Evolutionary conservation across 2,797 vertebrate species (phyloP).

Genomic region (Linurgus olivaceus): DNA sequence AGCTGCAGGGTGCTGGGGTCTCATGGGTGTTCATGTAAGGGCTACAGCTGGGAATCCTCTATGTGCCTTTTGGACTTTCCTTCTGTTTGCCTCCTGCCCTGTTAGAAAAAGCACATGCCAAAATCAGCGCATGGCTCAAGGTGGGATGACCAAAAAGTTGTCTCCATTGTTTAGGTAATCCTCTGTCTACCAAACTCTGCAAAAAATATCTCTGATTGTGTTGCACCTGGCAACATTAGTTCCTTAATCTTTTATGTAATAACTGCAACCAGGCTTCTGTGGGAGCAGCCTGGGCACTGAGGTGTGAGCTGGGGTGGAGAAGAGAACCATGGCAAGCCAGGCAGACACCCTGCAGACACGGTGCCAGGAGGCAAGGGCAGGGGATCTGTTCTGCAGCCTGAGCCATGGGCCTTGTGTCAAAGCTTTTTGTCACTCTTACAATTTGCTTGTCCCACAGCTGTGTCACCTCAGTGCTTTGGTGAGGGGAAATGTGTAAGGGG

Average conservation of each 20-base stretch:
- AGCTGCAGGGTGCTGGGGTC: rapidly evolving
- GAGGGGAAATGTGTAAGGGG: rapidly evolving
- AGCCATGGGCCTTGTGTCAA: rapidly evolving
- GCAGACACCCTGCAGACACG: background rate
- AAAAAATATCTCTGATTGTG: background rate
- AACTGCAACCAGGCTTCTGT: background rate
- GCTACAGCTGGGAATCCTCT: background rate
- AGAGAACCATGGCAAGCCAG: too few species aligned
- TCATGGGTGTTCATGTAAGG: background rate
- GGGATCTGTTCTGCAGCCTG: background rate
- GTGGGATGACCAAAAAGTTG: background rate
- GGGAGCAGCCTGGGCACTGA: background rate
- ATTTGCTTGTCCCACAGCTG: background rate
- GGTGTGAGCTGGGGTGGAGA: background rate
- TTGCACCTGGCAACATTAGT: background rate
- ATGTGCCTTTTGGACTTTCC: background rate
- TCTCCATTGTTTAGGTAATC: background rate
- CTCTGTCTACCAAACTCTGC: background rate
- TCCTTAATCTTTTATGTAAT: background rate
- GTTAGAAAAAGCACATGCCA: background rate
- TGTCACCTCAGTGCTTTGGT: background rate
- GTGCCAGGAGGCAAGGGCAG: background rate
- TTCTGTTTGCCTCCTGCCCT: background rate
- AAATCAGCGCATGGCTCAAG: background rate
- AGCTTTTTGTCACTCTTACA: background rate